A percentile compares a stretch with the other conserved stretches of the same genome.
phyloP scores from a whole-genome alignment of 2,888 invertebrate species.

The Noctua fimbriata region DNA sequence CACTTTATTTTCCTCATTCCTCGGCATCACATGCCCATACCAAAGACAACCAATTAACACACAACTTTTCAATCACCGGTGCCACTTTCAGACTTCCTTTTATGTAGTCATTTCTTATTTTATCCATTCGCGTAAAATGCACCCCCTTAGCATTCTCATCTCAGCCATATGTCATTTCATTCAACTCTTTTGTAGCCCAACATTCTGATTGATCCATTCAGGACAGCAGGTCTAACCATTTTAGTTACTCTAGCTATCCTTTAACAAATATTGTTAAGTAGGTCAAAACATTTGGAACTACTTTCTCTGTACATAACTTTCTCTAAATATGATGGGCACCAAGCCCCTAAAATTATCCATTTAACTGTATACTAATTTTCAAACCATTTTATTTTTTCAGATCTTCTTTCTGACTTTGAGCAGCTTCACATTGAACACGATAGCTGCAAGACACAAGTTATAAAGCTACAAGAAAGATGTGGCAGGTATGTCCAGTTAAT shows the following conservation, averaged over 20 bases:
- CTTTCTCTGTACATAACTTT: background rate
- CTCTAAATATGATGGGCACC: background rate
- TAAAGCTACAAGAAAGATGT: slow-evolving; percentile 76
- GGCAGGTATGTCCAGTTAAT: slow-evolving; percentile 72
- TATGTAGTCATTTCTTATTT: background rate
- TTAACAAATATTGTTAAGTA: background rate
- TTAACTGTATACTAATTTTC: background rate
- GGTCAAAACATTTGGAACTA: background rate
- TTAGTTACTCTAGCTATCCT: background rate
- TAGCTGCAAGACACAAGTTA: slow-evolving; percentile 73
- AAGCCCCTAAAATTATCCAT: background rate
- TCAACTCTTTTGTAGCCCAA: background rate
- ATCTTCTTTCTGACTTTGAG: slow-evolving; percentile 78
- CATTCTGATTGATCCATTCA: background rate
- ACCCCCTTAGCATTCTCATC: background rate
- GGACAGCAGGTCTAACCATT: background rate
- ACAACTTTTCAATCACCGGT: background rate
- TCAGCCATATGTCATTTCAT: background rate
- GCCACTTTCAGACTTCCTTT: background rate
- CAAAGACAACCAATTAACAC: background rate
- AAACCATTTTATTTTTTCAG: slow-evolving; percentile 71
- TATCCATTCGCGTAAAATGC: background rate
- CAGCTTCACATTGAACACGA: slow-evolving; percentile 74
- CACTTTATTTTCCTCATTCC: too few species aligned
- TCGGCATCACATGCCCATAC: background rate